These are phyloP conservation scores for Phymanthus crucifer DNA, from an alignment of 92 coral and sea anemone genomes.

Conservation along the genomic window DNA sequence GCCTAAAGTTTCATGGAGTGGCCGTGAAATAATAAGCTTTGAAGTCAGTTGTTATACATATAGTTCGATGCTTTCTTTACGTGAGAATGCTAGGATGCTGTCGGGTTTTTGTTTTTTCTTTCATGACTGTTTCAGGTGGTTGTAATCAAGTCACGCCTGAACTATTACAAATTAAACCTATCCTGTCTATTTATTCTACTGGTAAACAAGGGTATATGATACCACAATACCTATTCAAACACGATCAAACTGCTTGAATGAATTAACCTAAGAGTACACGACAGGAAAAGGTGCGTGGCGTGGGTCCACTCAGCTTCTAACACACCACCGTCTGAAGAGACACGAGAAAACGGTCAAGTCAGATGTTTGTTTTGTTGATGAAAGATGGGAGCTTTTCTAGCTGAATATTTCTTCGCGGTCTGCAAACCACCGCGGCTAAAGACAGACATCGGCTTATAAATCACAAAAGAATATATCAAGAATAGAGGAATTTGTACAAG, in stretches of 20 bases:
- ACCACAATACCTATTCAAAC: slow-evolving; percentile 75
- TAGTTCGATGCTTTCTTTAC: not conserved
- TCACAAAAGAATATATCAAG: slow-evolving; percentile 1
- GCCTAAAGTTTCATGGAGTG: slow-evolving; percentile 26
- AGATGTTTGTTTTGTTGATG: slow-evolving; percentile 24
- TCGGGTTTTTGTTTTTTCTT: not conserved
- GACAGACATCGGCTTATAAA: slow-evolving; percentile 4
- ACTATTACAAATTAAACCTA: slow-evolving; percentile 77
- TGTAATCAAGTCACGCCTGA: slow-evolving; percentile 64
- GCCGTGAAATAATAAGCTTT: slow-evolving; percentile 21
- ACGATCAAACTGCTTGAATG: slow-evolving; percentile 49
- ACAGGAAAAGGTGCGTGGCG: slow-evolving; percentile 17
- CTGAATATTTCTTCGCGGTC: not conserved
- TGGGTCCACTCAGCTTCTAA: not conserved
- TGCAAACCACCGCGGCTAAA: not conserved
- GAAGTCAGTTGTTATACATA: not conserved
- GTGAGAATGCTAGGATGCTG: not conserved
- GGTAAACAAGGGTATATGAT: slow-evolving; percentile 88
- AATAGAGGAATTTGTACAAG: slow-evolving; percentile 4
- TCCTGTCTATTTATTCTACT: slow-evolving; percentile 67
- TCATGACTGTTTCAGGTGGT: slow-evolving; percentile 7
- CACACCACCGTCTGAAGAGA: slow-evolving; percentile 9
- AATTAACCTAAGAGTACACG: slow-evolving; percentile 15
- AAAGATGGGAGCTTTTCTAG: not conserved
- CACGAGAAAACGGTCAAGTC: slow-evolving; percentile 15